Percentiles rank a stretch among this genome's conserved stretches.
Evolutionary conservation across 2,113 vertebrate genomes (phyloP).

Genomic region (Nannobrachium achirus): DNA sequence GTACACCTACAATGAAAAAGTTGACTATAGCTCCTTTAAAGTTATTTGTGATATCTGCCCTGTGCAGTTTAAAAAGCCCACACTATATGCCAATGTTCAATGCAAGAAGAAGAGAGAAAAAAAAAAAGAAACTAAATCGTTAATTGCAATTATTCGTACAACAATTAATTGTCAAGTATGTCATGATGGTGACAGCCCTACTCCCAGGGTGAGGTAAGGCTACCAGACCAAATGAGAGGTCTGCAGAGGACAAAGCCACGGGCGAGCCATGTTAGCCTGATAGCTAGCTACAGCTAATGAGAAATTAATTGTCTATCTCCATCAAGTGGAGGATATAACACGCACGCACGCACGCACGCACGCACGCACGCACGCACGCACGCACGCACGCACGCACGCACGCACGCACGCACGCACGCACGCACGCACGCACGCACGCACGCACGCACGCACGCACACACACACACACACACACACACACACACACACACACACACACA

Average conservation of each 20-base stretch:
- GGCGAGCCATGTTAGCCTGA: neutral
- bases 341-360: constrained; percentile 7
- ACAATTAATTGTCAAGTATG: too few species aligned
- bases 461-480: neutral
- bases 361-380: constrained; percentile 4
- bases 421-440: neutral
- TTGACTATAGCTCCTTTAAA: too few species aligned
- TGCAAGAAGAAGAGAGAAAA: too few species aligned
- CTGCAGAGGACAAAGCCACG: neutral
- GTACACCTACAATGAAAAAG: too few species aligned
- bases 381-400: constrained; percentile 9
- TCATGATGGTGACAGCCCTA: neutral
- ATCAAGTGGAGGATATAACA: neutral
- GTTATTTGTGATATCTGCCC: too few species aligned
- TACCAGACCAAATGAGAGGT: neutral
- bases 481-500: neutral
- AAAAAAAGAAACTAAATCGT: too few species aligned
- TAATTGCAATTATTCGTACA: too few species aligned
- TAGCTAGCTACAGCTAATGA: neutral
- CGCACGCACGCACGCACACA: neutral
- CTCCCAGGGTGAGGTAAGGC: neutral
- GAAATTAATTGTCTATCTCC: neutral
- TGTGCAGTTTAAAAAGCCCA: too few species aligned
- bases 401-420: neutral
- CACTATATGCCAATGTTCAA: too few species aligned